Conservation (phyloP, 2,888 invertebrate species). For the Parnassius apollo region DNA sequence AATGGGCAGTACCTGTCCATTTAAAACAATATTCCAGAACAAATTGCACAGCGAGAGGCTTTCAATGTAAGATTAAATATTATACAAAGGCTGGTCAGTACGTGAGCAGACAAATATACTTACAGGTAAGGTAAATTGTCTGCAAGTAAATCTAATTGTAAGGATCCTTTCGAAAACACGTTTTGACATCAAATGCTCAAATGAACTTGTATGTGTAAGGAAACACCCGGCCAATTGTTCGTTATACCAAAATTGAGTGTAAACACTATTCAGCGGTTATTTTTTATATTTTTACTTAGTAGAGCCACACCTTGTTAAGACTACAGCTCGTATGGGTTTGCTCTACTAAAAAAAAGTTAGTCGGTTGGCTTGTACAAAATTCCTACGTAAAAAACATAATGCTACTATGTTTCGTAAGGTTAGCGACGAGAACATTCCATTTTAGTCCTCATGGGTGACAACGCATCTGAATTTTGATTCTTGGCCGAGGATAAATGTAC, state of each 20-base stretch:
- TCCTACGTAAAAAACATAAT: no score
- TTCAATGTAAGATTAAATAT: constrained; percentile 49
- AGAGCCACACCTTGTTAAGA: no score
- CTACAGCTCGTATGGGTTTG: no score
- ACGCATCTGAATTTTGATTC: no score
- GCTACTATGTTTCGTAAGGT: no score
- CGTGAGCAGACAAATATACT: constrained; percentile 63
- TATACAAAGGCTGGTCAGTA: constrained; percentile 48
- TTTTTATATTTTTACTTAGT: no score
- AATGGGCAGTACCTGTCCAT: constrained; percentile 64
- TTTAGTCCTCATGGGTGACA: no score
- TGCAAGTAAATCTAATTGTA: constrained; percentile 57
- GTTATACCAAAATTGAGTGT: constrained; percentile 1
- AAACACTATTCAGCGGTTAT: no score
- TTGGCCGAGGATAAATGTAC: no score
- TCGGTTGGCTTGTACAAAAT: no score
- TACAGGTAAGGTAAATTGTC: constrained; percentile 46
- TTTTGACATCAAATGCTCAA: constrained; percentile 44
- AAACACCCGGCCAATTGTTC: constrained; percentile 19
- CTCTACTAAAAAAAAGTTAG: no score
- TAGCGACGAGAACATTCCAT: no score
- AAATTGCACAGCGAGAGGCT: constrained; percentile 68
- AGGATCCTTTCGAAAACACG: constrained; percentile 65
- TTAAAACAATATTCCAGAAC: constrained; percentile 67
- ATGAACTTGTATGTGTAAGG: constrained; percentile 20